Evolutionary conservation across 2,113 vertebrate species (phyloP).

Genomic region (Andinoacara biseriatus): DNA sequence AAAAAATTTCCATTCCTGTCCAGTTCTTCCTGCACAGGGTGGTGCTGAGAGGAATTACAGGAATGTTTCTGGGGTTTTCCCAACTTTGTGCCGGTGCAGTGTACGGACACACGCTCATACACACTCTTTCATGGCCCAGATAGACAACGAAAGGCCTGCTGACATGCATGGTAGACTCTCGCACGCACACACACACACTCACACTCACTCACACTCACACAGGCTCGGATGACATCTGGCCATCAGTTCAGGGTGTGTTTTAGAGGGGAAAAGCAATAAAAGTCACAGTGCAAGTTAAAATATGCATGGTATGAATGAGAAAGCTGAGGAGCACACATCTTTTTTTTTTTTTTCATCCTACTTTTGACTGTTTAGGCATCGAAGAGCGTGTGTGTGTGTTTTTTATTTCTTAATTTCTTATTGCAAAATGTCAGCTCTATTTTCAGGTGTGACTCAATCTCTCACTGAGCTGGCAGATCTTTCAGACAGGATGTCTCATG

Average conservation of each 20-base stretch:
- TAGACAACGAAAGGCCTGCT: slow-evolving; percentile 17
- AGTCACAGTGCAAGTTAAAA: slow-evolving; percentile 66
- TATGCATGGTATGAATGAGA: slow-evolving; percentile 65
- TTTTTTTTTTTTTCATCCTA: slow-evolving; percentile 2
- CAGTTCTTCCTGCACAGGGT: slow-evolving; percentile 59
- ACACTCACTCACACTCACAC: slow-evolving; percentile 7
- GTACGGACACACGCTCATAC: slow-evolving; percentile 41
- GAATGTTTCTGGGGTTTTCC: slow-evolving; percentile 80
- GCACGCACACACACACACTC: neutral
- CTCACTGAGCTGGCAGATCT: slow-evolving; percentile 31
- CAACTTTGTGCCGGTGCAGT: slow-evolving; percentile 58
- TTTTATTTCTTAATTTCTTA: too few relatives aligned
- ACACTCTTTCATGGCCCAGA: slow-evolving; percentile 12
- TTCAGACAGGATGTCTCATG: slow-evolving; percentile 45
- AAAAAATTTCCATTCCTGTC: slow-evolving; percentile 56
- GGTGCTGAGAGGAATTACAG: slow-evolving; percentile 72
- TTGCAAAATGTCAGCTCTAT: slow-evolving; percentile 26
- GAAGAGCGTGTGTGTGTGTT: too few relatives aligned
- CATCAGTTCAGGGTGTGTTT: slow-evolving; percentile 68
- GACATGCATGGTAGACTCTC: slow-evolving; percentile 25
- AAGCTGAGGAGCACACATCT: slow-evolving; percentile 2
- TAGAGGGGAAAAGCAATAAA: slow-evolving; percentile 69
- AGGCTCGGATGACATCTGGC: slow-evolving; percentile 60
- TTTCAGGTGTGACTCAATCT: slow-evolving; percentile 63
- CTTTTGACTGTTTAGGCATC: neutral